Conservation (phyloP, 2,797 vertebrate species). For the Delichon dasypus region DNA sequence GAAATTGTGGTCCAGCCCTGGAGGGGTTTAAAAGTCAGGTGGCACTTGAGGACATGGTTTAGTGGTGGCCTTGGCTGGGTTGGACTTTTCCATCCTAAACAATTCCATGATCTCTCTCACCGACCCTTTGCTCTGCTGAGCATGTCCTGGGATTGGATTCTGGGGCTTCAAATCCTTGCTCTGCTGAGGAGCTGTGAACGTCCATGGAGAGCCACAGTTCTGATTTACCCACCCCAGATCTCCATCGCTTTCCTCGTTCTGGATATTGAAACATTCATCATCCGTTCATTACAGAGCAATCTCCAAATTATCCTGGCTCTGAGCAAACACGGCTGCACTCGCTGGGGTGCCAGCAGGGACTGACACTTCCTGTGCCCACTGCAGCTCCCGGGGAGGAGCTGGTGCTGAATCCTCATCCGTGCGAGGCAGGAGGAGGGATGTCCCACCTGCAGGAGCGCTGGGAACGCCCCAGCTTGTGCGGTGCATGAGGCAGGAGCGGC, state of each 20-base stretch:
- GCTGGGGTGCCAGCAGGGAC: neutral
- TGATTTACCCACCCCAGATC: constrained; percentile 13
- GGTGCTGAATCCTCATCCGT: neutral
- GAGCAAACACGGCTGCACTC: neutral
- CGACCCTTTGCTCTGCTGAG: accelerated
- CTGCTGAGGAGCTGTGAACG: neutral
- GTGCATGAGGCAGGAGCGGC: accelerated
- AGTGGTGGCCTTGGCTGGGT: neutral
- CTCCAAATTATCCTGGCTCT: neutral
- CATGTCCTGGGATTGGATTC: neutral
- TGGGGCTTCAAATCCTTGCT: accelerated
- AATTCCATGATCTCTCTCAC: neutral
- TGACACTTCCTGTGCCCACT: neutral
- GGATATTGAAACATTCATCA: constrained; percentile 51
- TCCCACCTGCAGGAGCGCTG: neutral
- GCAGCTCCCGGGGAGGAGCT: neutral
- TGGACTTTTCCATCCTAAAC: neutral
- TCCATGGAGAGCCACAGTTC: neutral
- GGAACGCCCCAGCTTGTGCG: accelerated
- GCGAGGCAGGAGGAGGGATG: neutral
- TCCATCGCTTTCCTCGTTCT: neutral
- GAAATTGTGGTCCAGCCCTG: neutral
- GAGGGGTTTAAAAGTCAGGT: neutral
- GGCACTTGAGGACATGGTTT: neutral
- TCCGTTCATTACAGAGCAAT: constrained; percentile 47